Base-by-base conservation (phyloP, 2,797 vertebrate species). In the Rhyacichthys aspro region DNA sequence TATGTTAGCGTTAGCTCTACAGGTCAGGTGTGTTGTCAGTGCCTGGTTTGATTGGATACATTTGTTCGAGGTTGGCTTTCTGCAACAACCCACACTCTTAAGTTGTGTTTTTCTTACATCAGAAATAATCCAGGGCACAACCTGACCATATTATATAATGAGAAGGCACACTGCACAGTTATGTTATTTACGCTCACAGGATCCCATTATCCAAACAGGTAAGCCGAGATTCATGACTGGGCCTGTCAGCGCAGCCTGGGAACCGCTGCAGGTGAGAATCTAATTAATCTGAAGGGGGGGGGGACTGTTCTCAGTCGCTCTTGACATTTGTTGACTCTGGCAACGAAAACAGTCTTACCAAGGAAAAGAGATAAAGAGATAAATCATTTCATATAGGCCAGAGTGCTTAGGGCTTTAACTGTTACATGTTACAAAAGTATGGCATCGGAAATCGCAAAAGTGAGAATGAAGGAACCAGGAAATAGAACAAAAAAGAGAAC, bases 191-290 rank as follows among this genome's bases (percentile, higher is more conserved):
- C 9, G 44, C 33, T 48, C 1, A 1, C n/a, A 55, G 46, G 17
- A 63, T 53, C 46, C 47, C n/a, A n/a, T 66, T 46, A 49, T 37
- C 43, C 16, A 19, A 69, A 70, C 84, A 68, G 76, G 84, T 74
- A 32, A 58, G 49, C n/a, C 38, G 0, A 39, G 67, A 46, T 82
- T 76, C 81, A 10, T 57, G 87, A 79, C 5, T 43, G 63, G 69
- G 50, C 87, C 58, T 2, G 88, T 38, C 32, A 7, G n/a, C 11
- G 5, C 43, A n/a, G 5, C 62, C 33, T 88, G 87, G 69, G 81
- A 88, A 88, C 75, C 10, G 52, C 83, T 56, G 65, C 78, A 67
- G 79, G 82, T 52, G 48, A 60, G 41, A 16, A 47, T 9, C 15
- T 63, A 46, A 78, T 75, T 62, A 33, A 57, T 33, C 11, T 23